phyloP scores from a whole-genome alignment of 2,888 invertebrate species.

The Tipula helvola region DNA sequence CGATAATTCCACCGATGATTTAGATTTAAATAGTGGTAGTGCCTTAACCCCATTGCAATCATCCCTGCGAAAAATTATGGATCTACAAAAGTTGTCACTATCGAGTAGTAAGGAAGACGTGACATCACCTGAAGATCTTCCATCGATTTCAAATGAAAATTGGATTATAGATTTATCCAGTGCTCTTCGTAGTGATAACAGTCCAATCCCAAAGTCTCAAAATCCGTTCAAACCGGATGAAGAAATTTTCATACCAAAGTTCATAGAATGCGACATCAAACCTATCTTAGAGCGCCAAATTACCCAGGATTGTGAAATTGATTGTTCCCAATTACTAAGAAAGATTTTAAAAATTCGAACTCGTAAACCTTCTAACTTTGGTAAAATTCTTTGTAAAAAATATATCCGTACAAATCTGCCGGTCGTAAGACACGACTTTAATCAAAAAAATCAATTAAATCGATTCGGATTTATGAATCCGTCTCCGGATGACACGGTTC shows the following conservation, averaged over 20 bases:
- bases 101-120: slow-evolving; percentile 10
- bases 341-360: background rate
- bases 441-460: slow-evolving; percentile 19
- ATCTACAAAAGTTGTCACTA: slow-evolving; percentile 10
- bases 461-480: slow-evolving; percentile 44
- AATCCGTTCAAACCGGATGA: slow-evolving; percentile 17
- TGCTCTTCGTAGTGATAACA: slow-evolving; percentile 26
- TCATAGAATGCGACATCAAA: slow-evolving; percentile 28
- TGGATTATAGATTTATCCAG: slow-evolving; percentile 35
- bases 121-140: background rate
- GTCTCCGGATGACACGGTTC: slow-evolving; percentile 47
- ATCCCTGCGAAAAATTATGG: slow-evolving; percentile 17
- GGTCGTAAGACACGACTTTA: slow-evolving; percentile 18
- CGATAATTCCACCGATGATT: slow-evolving; percentile 5
- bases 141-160: slow-evolving; percentile 12
- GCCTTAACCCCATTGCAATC: slow-evolving; percentile 15
- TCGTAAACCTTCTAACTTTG: slow-evolving; percentile 34
- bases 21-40: slow-evolving; percentile 16
- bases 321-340: slow-evolving; percentile 18
- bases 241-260: slow-evolving; percentile 27
- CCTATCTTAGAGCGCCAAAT: slow-evolving; percentile 12
- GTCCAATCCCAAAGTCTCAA: slow-evolving; percentile 16
- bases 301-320: slow-evolving; percentile 23
- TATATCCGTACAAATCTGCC: slow-evolving; percentile 22
- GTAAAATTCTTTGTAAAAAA: slow-evolving; percentile 37